Base-by-base conservation (phyloP, 2,888 invertebrate genomes). In the Stenodema calcarata region DNA sequence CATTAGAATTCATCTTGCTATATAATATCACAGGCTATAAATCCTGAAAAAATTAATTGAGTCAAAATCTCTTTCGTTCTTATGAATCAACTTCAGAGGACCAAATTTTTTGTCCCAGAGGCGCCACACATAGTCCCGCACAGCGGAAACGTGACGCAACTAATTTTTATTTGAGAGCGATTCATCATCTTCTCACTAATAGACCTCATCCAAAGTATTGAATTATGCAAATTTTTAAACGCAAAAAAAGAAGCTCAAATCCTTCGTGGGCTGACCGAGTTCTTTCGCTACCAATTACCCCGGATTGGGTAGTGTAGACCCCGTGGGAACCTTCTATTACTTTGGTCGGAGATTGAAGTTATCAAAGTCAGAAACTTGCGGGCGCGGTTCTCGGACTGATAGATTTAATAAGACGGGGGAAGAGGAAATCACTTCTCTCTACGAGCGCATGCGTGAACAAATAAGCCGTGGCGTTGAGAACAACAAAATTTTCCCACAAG, bases 181-280 rank as follows among this genome's bases (percentile, higher is more conserved):
- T 62, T 62, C 7, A 62, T 62, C 62, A 62, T 23, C 62, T 23
- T 23, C 62, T n/a, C 54, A 50, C 54, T 80, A 80, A 50, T 80
- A 50, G 54, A 28, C 80, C 80, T 42, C 80, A 54, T 69, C 82
- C 82, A 42, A 82, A 82, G 82, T 82, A 69, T 82, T 82, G 82
- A 82, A 82, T 82, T 82, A 82, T 82, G 82, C 82, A 82, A 69
- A 82, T 82, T 69, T 69, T 41, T 35, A 18, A 18, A 28, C 30
- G 35, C 69, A n/a, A 30, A 27, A 18, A 62, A 82, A n/a, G n/a
- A 80, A 50, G 11, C 27, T 16, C 47, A 27, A 62, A 18, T 62
- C 27, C 78, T 73, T 42, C 18, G 16, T 12, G 27, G 18, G 27
- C 23, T 78, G 78, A 78, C 78, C 78, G 78, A 78, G 41, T 78